Evolutionary conservation across 2,797 vertebrate genomes (phyloP), one percentile per base, ranked within the genome.

Genomic region (Catharus ustulatus): DNA sequence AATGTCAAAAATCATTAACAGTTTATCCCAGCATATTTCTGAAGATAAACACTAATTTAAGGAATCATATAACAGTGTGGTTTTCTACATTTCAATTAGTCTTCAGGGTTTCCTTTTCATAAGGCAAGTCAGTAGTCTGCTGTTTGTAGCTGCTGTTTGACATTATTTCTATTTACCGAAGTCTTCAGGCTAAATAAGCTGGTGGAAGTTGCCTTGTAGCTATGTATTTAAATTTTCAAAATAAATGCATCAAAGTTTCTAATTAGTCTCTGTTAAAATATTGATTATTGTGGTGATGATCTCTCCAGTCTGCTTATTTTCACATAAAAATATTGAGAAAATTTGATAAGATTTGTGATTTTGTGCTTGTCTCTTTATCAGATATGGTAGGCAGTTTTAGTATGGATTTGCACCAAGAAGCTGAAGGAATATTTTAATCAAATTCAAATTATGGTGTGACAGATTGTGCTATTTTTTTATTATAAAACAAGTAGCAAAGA

Each of bases 21-120:
- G 49, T 34, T 94, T 63, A 94, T 93, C 52, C 36, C 40, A 87
- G 36, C 88, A 91, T 87, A 79, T 40, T 89, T 72, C 52, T 90
- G 73, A 80, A 72, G 29, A 81, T 94, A 85, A 80, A 93, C 82
- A 30, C 11, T 73, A 42, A 51, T 76, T 92, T 87, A 89, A 89
- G 40, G 40, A 73, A 48, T 85, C 63, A 13, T 29, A 6, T 59
- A 76, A 59, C 9, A 82, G 30, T 38, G 79, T 78, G 3, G 14
- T 59, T 90, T 87, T n/a, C 27, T 74, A 3, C 11, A 8, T 73
- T 78, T 92, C 59, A 79, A 34, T 83, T 78, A 15, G 27, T 94
- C 67, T 91, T 94, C 48, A 62, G 59, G 71, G 24, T 52, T 71
- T 95, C 58, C 51, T 82, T 95, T 93, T 82, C 29, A 34, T 81